phyloP scores from a whole-genome alignment of 2,888 invertebrate genomes.

The Limnephilus auricula region DNA sequence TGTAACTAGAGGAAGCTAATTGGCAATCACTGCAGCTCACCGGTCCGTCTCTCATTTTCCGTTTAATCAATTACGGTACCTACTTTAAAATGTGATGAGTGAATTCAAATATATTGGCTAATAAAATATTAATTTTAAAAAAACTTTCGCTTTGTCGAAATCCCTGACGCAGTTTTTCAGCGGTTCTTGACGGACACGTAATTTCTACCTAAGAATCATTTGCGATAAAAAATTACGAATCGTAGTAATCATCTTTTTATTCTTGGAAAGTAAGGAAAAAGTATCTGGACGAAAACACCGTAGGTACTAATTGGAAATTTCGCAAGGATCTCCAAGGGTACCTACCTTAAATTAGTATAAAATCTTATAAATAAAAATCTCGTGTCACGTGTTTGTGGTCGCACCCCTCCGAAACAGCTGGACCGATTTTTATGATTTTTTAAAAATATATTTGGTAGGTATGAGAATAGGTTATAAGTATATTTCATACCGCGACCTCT shows the following conservation, averaged over 20 bases:
- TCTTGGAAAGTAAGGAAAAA: not conserved
- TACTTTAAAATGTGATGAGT: not conserved
- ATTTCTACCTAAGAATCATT: not conserved
- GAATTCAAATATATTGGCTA: not conserved
- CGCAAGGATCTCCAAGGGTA: not conserved
- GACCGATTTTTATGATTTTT: no score
- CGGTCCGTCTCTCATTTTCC: not conserved
- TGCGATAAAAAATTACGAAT: not conserved
- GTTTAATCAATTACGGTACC: not conserved
- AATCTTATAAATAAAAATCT: no score
- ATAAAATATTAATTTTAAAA: not conserved
- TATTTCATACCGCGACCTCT: no score
- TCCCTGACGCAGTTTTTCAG: not conserved
- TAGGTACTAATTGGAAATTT: not conserved
- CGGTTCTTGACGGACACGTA: not conserved
- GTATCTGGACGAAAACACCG: not conserved
- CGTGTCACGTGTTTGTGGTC: no score
- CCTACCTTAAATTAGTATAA: not conserved
- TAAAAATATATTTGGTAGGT: no score
- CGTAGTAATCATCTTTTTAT: not conserved
- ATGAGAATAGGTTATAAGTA: no score
- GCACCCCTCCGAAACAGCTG: no score
- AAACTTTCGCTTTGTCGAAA: not conserved
- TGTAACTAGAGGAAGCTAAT: not conserved
- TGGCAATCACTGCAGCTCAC: not conserved